Evolutionary conservation across 2,797 vertebrate species (phyloP), one percentile per base, ranked within the genome.

Genomic region (Corythornis leucogaster): DNA sequence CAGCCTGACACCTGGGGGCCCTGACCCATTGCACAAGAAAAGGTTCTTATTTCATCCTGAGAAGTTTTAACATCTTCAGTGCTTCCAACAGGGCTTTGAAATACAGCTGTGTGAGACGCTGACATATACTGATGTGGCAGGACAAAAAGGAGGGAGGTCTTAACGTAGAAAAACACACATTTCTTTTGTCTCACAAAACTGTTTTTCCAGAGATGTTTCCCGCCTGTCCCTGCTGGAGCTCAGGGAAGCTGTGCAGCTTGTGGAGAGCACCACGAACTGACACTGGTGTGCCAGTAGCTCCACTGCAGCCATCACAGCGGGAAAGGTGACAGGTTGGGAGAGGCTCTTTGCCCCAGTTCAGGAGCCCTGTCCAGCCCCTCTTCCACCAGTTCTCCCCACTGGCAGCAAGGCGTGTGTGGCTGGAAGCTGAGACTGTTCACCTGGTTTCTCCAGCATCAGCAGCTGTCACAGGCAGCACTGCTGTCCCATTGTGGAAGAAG

Each of bases 241-340:
- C 38, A 82, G 58, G 61, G 35, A 80, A 69, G 40, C 18, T 50
- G 21, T 57, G 61, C 68, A 89, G n/a, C 28, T 80, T 66, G 26
- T 15, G 25, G 9, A 43, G 21, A 55, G 54, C 50, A 58, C 21
- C 21, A 45, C 22, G 46, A 4, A 26, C 30, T 1, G 4, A 28
- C 2, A 1, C 42, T 3, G 2, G 40, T 0, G 0, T 78, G 61
- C 48, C 4, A 0, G 5, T 43, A 48, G 68, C 30, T 62, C 19
- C 46, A 19, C 11, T 42, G 45, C 80, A 84, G 35, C 31, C 55
- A 69, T n/a, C 25, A 40, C 46, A 76, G 77, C 46, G 50, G 42
- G 31, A 67, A 26, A 69, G 11, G 10, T 54, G 57, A 26, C 21
- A 30, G 50, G 3, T 30, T 80, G 66, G 18, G 33, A 76, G 14